Percentiles rank a stretch among this genome's conserved stretches.
Conservation (phyloP, 2,797 vertebrate genomes). For the Gobio occitaniae region DNA sequence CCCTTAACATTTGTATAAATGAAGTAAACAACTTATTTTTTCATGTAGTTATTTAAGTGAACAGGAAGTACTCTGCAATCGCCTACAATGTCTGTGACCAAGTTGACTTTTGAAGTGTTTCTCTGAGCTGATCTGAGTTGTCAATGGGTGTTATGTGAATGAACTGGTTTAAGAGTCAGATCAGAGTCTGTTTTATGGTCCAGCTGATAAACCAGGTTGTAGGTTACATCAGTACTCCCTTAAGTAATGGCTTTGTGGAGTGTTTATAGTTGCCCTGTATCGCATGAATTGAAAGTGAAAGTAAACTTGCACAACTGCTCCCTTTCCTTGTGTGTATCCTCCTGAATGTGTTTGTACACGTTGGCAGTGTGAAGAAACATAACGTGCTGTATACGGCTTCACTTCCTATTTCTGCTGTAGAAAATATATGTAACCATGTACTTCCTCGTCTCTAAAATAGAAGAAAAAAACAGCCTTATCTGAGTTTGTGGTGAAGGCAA, state of each 20-base stretch:
- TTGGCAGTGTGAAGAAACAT: background rate
- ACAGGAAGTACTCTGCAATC: background rate
- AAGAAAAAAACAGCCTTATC: slow-evolving; percentile 7
- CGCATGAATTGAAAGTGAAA: slow-evolving; percentile 18
- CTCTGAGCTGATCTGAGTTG: background rate
- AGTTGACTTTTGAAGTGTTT: background rate
- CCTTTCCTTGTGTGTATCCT: background rate
- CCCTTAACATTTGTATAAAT: background rate
- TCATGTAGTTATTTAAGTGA: background rate
- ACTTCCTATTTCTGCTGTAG: slow-evolving; percentile 16
- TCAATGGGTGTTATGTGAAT: slow-evolving; percentile 6
- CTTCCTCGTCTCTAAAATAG: background rate
- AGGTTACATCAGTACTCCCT: background rate
- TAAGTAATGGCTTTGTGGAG: background rate
- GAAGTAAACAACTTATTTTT: background rate
- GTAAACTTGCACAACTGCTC: background rate
- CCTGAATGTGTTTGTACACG: background rate
- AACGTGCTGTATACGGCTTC: background rate
- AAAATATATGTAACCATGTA: background rate
- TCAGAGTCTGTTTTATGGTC: background rate
- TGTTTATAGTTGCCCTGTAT: background rate
- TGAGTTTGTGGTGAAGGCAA: slow-evolving; percentile 46
- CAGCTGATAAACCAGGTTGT: background rate
- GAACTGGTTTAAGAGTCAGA: slow-evolving; percentile 27
- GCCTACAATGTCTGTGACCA: background rate